Evolutionary conservation across 2,797 vertebrate genomes (phyloP), one percentile per base, ranked within the genome.

Genomic region (Furcifer pardalis): DNA sequence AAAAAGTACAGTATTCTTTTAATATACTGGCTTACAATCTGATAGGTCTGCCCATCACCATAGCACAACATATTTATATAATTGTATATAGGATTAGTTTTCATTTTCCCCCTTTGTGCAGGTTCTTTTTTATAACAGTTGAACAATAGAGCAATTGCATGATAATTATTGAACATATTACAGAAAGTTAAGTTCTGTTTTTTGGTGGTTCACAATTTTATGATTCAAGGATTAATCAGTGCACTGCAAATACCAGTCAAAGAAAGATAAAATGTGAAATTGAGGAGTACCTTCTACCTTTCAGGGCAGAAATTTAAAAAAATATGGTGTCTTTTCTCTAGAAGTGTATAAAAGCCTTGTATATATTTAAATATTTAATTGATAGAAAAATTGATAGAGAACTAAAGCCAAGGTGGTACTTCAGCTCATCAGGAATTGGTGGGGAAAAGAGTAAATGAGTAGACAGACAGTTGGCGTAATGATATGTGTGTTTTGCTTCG

Each of bases 11-110:
- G 96, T 97, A 97, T 98, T 98, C 97, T 97, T 98, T 98, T 97
- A 97, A 96, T 97, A 97, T 97, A 98, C 98, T 98, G 98, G 97
- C 97, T 97, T 96, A 96, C 97, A 97, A 97, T 97, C 97, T 98
- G 98, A 93, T 98, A 97, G 96, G 96, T 97, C 96, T 96, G 62
- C 82, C 90, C 93, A 93, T 89, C 93, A 92, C 93, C 92, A 94
- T 83, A 95, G 96, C 95, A 95, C 94, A 96, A 95, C 94, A 95
- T 94, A 94, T 96, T 96, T 95, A 93, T 96, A 96, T 93, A 95
- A 89, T 95, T 97, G 96, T 96, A 97, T 95, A 96, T 97, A 96
- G 95, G 94, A 94, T 94, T 95, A 94, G 94, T 95, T 90, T 87
- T 94, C 92, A 85, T 91, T 94, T 94, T 90, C 8, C 92, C 93